phyloP scores from a whole-genome alignment of 2,797 vertebrate genomes.

The Leucoraja ocellata region DNA sequence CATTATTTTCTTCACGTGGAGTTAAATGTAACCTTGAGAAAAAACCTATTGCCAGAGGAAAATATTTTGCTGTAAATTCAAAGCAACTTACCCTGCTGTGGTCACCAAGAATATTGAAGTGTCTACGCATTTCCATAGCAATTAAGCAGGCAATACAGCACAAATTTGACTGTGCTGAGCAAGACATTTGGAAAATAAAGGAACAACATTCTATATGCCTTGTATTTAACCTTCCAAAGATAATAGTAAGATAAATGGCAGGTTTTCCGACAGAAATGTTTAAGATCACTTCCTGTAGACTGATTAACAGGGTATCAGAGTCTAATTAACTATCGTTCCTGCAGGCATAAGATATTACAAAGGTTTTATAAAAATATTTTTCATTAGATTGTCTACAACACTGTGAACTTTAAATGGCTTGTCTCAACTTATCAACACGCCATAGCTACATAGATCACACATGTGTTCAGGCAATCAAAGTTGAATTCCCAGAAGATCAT shows the following conservation, averaged over 20 bases:
- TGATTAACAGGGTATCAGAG: conserved; percentile 15
- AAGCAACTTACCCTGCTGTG: background rate
- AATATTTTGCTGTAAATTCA: background rate
- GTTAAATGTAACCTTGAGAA: background rate
- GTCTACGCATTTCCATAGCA: background rate
- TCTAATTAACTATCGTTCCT: conserved; percentile 12
- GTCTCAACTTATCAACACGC: background rate
- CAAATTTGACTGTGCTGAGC: background rate
- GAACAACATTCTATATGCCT: background rate
- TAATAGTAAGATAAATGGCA: background rate
- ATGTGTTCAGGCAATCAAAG: background rate
- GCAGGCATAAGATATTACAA: background rate
- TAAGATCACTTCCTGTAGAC: conserved; percentile 3
- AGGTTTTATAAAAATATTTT: background rate
- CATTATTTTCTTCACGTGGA: background rate
- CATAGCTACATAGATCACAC: background rate
- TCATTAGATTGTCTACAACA: background rate
- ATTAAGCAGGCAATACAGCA: background rate
- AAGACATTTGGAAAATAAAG: background rate
- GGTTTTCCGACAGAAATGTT: conserved; percentile 17
- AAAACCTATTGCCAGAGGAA: background rate
- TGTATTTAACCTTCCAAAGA: background rate
- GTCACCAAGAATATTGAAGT: background rate
- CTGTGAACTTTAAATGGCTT: conserved; percentile 12
- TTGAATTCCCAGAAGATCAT: conserved; percentile 9